Conservation (phyloP, 2,113 vertebrate species). For the Zosterops pallidus region DNA sequence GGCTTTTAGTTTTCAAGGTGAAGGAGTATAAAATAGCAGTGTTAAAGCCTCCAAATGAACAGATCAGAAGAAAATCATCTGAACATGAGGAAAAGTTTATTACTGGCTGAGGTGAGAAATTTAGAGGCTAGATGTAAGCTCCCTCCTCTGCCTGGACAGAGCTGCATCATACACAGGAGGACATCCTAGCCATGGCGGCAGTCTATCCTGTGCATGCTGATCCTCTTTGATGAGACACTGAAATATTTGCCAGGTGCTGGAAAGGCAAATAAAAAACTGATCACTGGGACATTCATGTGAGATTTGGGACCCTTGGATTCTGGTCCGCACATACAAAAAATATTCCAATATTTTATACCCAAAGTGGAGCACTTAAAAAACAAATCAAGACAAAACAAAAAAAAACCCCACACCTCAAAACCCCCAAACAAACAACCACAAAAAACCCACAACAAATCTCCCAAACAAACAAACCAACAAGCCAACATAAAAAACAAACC, state of each 20-base stretch:
- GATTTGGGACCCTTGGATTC: not conserved
- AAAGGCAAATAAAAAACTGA: not conserved
- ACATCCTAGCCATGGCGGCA: not conserved
- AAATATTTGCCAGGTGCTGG: not conserved
- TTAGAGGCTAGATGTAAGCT: not conserved
- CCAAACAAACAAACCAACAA: not conserved
- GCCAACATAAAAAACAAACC: not conserved
- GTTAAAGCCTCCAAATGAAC: not conserved
- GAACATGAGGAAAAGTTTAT: not conserved
- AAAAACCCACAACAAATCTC: not conserved
- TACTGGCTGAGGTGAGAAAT: not conserved
- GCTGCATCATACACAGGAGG: not conserved
- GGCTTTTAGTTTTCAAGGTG: not conserved
- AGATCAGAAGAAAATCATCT: not conserved
- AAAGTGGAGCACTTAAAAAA: not conserved
- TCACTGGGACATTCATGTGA: not conserved
- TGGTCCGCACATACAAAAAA: not conserved
- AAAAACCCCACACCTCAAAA: not conserved
- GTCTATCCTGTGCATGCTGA: not conserved
- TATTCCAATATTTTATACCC: not conserved
- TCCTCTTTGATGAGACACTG: not conserved
- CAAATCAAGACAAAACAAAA: fast-evolving
- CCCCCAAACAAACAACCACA: not conserved
- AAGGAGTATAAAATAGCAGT: not conserved
- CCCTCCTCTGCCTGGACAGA: not conserved